Percentiles rank a stretch among this genome's conserved stretches.
Conservation (phyloP, 2,113 vertebrate species). For the Carettochelys insculpta region DNA sequence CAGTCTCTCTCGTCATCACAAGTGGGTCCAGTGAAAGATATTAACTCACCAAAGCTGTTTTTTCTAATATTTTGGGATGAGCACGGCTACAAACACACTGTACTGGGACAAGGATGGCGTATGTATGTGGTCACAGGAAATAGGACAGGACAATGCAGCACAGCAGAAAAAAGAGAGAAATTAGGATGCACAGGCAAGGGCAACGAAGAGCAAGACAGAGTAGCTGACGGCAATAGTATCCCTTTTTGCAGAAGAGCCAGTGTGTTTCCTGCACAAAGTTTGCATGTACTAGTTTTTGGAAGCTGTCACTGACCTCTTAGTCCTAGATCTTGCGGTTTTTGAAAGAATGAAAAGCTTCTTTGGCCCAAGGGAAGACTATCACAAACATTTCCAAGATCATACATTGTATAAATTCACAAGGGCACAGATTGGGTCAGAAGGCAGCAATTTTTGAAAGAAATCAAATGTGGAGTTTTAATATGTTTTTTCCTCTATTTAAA, state of each 20-base stretch:
- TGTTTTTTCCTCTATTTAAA: neutral
- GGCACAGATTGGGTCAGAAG: slow-evolving; percentile 2
- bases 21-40: neutral
- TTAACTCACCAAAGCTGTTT: neutral
- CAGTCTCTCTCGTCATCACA: neutral
- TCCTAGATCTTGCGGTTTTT: neutral
- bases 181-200: neutral
- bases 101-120: rapidly evolving
- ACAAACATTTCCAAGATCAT: slow-evolving; percentile 21
- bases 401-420: neutral
- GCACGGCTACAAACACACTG: neutral
- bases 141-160: rapidly evolving
- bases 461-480: neutral
- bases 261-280: neutral
- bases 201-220: neutral
- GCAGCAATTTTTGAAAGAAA: neutral
- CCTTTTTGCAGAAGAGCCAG: neutral
- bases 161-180: neutral
- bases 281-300: neutral
- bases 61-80: neutral
- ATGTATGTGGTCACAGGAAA: neutral
- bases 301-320: neutral
- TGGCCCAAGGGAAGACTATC: neutral
- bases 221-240: neutral
- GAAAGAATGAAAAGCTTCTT: neutral